A percentile compares a stretch with the other conserved stretches of the same genome.
phyloP scores from a whole-genome alignment of 92 coral and sea anemone genomes.

The Pocillopora grandis region DNA sequence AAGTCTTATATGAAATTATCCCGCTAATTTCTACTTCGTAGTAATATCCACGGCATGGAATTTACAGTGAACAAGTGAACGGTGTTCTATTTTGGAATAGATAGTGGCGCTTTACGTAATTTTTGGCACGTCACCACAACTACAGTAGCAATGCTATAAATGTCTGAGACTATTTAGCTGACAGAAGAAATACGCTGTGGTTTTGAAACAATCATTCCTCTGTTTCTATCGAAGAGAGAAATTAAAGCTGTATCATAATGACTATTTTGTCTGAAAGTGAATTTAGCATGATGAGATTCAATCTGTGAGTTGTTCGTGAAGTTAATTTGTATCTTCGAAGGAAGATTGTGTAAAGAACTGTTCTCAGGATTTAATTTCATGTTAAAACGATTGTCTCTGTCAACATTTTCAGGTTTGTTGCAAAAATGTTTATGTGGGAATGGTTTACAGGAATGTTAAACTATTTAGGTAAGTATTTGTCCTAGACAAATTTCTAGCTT shows the following conservation, averaged over 20 bases:
- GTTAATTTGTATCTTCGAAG: no score
- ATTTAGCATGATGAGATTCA: conserved; percentile 24
- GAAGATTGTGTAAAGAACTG: no score
- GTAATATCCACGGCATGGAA: conserved; percentile 21
- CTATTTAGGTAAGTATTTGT: conserved; percentile 76
- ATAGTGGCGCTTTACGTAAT: conserved; percentile 14
- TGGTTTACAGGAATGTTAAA: conserved; percentile 83
- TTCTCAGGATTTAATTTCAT: neutral
- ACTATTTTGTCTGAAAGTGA: neutral
- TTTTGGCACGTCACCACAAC: conserved; percentile 26
- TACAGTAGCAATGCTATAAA: neutral
- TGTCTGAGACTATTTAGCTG: neutral
- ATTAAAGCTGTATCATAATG: neutral
- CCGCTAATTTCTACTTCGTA: neutral
- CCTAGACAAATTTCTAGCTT: no score
- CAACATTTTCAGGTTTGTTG: conserved; percentile 51
- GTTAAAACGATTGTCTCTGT: conserved; percentile 1
- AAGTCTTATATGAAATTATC: neutral
- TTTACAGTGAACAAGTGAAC: neutral
- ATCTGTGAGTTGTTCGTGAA: conserved; percentile 14
- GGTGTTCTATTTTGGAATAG: neutral
- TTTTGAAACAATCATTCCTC: neutral
- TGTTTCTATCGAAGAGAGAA: neutral
- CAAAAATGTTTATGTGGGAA: conserved; percentile 95
- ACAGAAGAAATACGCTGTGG: neutral